phyloP scores from a whole-genome alignment of 1,140 invertebrate genomes.

The Oedothorax gibbosus region DNA sequence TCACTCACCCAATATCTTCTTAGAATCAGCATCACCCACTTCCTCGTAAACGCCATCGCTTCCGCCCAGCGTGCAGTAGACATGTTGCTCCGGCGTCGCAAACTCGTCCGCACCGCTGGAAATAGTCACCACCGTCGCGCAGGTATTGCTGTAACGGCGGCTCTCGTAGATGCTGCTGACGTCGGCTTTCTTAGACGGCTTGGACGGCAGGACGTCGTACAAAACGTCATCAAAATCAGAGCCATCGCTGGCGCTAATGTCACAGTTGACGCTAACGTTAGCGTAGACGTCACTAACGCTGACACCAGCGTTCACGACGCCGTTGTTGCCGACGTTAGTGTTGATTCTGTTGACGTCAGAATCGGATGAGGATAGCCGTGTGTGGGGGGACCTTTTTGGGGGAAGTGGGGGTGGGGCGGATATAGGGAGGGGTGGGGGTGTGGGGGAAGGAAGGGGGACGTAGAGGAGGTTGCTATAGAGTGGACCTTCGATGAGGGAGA shows the following conservation, averaged over 20 bases:
- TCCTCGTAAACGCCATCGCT: constrained; percentile 90
- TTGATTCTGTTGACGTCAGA: not conserved
- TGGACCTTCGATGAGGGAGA: constrained; percentile 27
- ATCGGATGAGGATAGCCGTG: not conserved
- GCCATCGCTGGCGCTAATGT: too few relatives aligned
- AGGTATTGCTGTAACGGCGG: constrained; percentile 72
- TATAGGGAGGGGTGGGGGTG: constrained; percentile 45
- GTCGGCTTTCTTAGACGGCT: not conserved
- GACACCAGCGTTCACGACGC: not conserved
- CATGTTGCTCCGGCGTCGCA: constrained; percentile 7
- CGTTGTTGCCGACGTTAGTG: not conserved
- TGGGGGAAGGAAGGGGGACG: constrained; percentile 45
- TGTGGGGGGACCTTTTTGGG: constrained; percentile 5
- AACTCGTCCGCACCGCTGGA: constrained; percentile 18
- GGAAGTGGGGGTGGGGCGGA: constrained; percentile 30
- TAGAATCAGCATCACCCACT: constrained; percentile 68
- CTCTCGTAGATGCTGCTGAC: constrained; percentile 37
- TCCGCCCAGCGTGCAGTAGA: constrained; percentile 66
- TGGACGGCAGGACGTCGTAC: constrained; percentile 20
- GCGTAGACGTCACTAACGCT: too few relatives aligned
- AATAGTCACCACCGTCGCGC: constrained; percentile 40
- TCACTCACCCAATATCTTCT: too few relatives aligned
- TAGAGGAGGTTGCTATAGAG: constrained; percentile 52
- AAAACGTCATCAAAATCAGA: constrained; percentile 7
- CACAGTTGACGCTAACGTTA: too few relatives aligned